phyloP scores from a whole-genome alignment of 2,888 invertebrate species.

The Chrysodeixis includens region DNA sequence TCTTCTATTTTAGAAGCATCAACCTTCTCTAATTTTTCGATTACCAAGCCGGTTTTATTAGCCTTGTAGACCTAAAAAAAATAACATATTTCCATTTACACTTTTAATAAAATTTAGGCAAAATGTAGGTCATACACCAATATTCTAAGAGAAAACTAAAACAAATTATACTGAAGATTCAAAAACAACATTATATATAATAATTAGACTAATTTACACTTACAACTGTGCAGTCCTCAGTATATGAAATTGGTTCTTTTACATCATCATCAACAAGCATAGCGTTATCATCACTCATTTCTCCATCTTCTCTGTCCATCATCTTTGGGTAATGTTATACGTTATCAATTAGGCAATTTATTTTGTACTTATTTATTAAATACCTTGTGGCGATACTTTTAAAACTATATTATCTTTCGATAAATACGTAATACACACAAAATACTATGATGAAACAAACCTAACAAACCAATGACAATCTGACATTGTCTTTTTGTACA shows the following conservation, averaged over 20 bases:
- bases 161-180: background rate
- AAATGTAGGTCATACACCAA: background rate
- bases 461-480: background rate
- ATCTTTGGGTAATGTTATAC: constrained; percentile 9
- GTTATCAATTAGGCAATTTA: background rate
- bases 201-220: constrained; percentile 37
- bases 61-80: constrained; percentile 68
- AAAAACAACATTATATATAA: background rate
- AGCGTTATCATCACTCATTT: constrained; percentile 85
- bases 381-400: background rate
- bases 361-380: background rate
- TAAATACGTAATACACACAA: background rate
- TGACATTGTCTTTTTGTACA: background rate
- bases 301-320: constrained; percentile 85
- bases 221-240: constrained; percentile 71
- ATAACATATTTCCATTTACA: background rate
- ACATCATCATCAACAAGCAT: constrained; percentile 80
- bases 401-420: background rate
- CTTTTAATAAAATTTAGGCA: background rate
- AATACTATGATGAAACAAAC: background rate
- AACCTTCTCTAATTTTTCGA: constrained; percentile 79
- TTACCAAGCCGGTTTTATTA: constrained; percentile 74
- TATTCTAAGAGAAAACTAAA: constrained; percentile 3
- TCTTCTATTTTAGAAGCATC: constrained; percentile 83
- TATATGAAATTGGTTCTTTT: constrained; percentile 51